Percentiles rank a stretch among this genome's conserved stretches.
Evolutionary conservation across 2,888 invertebrate species (phyloP).

Genomic region (Uloborus plumipes): DNA sequence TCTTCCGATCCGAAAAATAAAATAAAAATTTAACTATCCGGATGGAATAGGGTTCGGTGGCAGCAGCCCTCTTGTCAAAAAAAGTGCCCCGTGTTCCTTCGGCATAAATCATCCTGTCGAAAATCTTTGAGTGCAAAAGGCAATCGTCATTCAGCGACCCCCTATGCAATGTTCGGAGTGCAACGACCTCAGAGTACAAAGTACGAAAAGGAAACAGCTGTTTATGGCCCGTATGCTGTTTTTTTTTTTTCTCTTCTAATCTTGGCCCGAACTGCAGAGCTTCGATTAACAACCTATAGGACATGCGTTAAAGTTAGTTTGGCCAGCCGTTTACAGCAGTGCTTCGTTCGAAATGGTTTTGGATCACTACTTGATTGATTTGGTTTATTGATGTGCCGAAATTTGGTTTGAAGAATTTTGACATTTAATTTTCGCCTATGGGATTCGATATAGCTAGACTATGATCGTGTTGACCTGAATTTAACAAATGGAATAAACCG

Average conservation of each 20-base stretch:
- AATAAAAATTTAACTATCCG: constrained; percentile 18
- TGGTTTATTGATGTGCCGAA: too few species aligned
- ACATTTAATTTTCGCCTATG: too few species aligned
- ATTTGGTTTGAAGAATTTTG: too few species aligned
- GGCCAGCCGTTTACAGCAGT: too few species aligned
- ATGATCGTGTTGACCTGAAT: too few species aligned
- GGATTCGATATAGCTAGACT: too few species aligned
- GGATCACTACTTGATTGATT: too few species aligned
- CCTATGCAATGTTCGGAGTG: constrained; percentile 11
- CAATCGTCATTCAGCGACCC: constrained; percentile 37
- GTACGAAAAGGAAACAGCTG: constrained; percentile 45
- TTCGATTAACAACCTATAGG: too few species aligned
- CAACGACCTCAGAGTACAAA: constrained; percentile 27
- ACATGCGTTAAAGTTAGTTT: too few species aligned
- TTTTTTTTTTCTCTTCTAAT: background rate
- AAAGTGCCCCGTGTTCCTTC: constrained; percentile 14
- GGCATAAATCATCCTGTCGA: constrained; percentile 7
- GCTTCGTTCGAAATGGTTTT: too few species aligned
- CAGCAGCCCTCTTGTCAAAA: constrained; percentile 32
- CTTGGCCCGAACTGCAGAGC: background rate
- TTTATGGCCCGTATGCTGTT: background rate
- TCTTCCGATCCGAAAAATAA: constrained; percentile 16
- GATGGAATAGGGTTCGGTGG: constrained; percentile 33
- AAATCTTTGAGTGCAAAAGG: constrained; percentile 38
- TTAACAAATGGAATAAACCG: too few species aligned